phyloP scores from a whole-genome alignment of 2,888 invertebrate species.

The Argyra leucocephala region DNA sequence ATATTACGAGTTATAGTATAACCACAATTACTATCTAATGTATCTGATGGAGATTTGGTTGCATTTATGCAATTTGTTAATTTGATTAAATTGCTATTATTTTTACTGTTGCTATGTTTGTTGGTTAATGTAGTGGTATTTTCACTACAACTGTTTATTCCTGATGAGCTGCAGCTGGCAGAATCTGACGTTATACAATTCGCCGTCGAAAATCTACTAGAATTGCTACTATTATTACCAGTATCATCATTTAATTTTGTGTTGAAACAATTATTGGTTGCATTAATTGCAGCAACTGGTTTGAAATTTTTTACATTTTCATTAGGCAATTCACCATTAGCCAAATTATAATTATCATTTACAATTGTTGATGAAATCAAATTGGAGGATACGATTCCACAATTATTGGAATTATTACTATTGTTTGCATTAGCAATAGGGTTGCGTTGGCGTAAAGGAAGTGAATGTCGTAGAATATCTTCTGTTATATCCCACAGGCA shows the following conservation, averaged over 20 bases:
- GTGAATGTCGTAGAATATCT: conserved; percentile 74
- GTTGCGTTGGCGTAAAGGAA: conserved; percentile 39
- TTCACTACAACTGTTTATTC: conserved; percentile 19
- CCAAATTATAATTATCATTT: conserved; percentile 24
- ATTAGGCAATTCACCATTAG: conserved; percentile 37
- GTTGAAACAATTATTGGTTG: conserved; percentile 16
- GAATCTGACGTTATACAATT: conserved; percentile 40
- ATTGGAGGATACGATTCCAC: not conserved
- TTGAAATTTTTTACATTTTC: conserved; percentile 41
- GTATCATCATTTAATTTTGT: conserved; percentile 18
- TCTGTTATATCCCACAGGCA: conserved; percentile 98
- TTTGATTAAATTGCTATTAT: conserved; percentile 34
- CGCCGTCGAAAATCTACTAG: conserved; percentile 43
- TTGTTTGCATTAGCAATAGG: conserved; percentile 27
- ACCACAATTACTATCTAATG: conserved; percentile 25
- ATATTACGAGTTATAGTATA: conserved; percentile 30
- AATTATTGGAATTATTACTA: not conserved
- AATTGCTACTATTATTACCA: conserved; percentile 33
- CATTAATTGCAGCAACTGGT: conserved; percentile 31
- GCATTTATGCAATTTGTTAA: conserved; percentile 41
- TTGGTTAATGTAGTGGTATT: conserved; percentile 25
- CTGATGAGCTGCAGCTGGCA: conserved; percentile 18
- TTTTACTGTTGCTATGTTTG: conserved; percentile 33
- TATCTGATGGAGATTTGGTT: conserved; percentile 37
- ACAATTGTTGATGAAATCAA: conserved; percentile 14